Evolutionary conservation across 2,113 vertebrate genomes (phyloP).

Genomic region (Hyperopisus bebe): DNA sequence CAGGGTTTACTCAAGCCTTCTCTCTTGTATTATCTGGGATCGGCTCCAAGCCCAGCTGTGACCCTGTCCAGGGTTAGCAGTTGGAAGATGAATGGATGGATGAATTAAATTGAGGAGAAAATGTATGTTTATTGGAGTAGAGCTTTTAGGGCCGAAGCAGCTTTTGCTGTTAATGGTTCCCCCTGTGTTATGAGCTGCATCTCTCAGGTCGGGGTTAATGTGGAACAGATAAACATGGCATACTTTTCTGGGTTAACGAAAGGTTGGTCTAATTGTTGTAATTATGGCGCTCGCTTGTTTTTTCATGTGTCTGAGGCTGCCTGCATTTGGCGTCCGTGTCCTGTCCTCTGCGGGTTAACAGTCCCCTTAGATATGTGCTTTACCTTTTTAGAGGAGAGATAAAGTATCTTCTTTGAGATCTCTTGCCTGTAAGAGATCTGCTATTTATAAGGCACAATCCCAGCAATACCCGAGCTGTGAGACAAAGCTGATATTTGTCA

Average conservation of each 20-base stretch:
- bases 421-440: background rate
- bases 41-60: background rate
- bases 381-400: background rate
- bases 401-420: background rate
- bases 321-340: background rate
- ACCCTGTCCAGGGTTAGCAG: background rate
- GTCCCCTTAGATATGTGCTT: background rate
- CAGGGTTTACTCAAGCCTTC: background rate
- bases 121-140: background rate
- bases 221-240: background rate
- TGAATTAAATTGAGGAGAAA: background rate
- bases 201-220: background rate
- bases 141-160: background rate
- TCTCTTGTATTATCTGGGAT: background rate
- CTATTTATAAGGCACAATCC: background rate
- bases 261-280: conserved; percentile 3
- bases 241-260: background rate
- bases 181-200: background rate
- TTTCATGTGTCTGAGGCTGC: background rate
- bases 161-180: background rate
- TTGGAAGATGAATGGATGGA: background rate
- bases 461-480: background rate
- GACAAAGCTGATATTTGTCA: background rate
- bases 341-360: background rate
- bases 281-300: background rate